phyloP scores from a whole-genome alignment of 1,140 invertebrate genomes.

The Ostrea edulis region DNA sequence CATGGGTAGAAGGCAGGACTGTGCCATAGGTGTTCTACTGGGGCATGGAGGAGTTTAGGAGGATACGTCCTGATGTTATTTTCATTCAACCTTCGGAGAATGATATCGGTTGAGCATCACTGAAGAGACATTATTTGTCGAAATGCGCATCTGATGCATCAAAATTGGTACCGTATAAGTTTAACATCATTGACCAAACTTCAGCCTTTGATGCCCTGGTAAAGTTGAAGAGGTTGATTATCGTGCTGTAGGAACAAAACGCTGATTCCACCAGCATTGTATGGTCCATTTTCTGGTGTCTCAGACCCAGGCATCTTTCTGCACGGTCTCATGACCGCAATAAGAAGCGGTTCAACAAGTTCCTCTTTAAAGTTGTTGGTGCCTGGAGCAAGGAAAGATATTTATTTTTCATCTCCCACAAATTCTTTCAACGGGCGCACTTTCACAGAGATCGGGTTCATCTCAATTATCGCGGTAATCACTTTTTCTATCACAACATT shows the following conservation, averaged over 20 bases:
- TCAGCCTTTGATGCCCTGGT: conserved; percentile 13
- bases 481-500: conserved; percentile 16
- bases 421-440: conserved; percentile 7
- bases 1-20: not conserved
- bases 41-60: not conserved
- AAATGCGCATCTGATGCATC: no score
- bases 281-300: not conserved
- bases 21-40: conserved; percentile 6
- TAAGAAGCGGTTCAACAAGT: conserved; percentile 5
- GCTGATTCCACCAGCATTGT: conserved; percentile 34
- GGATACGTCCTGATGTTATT: conserved; percentile 37
- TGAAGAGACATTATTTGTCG: no score
- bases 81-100: conserved; percentile 27
- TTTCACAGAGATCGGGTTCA: conserved; percentile 20
- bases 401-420: conserved; percentile 4
- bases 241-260: not conserved
- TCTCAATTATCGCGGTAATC: conserved; percentile 5
- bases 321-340: not conserved
- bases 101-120: no score
- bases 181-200: not conserved
- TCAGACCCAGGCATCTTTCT: not conserved
- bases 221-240: conserved; percentile 41
- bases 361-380: conserved; percentile 35
- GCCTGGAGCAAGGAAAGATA: conserved; percentile 24
- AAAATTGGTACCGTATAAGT: no score